These are phyloP conservation scores for Orestias chungarensis DNA, from an alignment of 2,797 vertebrate species.

Conservation along the genomic window DNA sequence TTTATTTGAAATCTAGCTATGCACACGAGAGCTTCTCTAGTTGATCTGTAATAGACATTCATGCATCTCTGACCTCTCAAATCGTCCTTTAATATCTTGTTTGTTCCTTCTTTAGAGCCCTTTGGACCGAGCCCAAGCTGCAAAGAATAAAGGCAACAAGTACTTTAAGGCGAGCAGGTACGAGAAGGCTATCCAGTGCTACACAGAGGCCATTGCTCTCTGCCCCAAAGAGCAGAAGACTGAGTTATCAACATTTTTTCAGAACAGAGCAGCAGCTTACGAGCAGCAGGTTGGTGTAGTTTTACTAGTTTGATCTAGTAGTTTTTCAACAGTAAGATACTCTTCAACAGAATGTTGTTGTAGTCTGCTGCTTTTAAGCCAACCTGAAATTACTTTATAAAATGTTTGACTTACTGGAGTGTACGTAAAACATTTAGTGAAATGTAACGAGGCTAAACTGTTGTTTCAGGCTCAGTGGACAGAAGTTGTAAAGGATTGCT, in stretches of 20 bases:
- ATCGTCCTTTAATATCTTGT: not conserved
- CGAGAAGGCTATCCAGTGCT: conserved; percentile 97
- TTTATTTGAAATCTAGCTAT: too few species aligned
- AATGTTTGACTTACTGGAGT: not conserved
- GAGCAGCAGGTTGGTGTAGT: conserved; percentile 87
- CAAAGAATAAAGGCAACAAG: conserved; percentile 99
- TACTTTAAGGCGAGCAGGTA: conserved; percentile 98
- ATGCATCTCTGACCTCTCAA: not conserved
- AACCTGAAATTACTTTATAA: not conserved
- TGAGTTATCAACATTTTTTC: conserved; percentile 97
- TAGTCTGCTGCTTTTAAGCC: not conserved
- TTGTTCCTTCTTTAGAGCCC: conserved; percentile 82
- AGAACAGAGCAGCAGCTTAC: conserved; percentile 97
- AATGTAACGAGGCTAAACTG: not conserved
- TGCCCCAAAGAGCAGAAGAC: conserved; percentile 92
- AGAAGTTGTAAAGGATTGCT: conserved; percentile 95
- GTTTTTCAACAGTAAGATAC: too few species aligned
- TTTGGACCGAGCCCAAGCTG: conserved; percentile 91
- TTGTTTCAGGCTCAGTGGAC: conserved; percentile 90
- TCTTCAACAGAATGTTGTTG: not conserved
- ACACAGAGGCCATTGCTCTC: conserved; percentile 93
- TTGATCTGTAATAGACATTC: not conserved
- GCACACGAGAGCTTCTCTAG: too few species aligned
- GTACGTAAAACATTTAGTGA: not conserved
- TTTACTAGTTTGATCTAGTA: not conserved